Evolutionary conservation across 2,888 invertebrate species (phyloP), one percentile per base, ranked within the genome.

Genomic region (Carcina quercana): DNA sequence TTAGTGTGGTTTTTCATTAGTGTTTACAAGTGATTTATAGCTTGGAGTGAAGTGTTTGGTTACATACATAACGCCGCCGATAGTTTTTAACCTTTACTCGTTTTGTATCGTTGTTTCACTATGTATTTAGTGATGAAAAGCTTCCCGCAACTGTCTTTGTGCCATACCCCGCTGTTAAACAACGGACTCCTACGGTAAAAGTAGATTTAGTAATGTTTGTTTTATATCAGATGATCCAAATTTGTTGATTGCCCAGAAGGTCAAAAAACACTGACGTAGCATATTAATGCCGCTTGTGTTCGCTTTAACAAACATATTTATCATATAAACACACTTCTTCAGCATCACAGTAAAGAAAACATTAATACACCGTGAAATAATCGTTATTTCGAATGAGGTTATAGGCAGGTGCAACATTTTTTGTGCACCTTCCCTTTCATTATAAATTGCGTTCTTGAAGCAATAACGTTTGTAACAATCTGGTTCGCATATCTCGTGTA

Each of bases 1-100:
- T 76, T 75, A 72, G 78, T 82, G 82, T 82, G 79, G 62, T 74
- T 76, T 66, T 72, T 73, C 67, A 59, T 61, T 71, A 74, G 69
- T 80, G 76, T 79, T 76, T 76, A 73, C 64, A 56, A 69, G 60
- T 74, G 66, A 62, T 55, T n/a, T 59, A 68, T 67, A 60, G 73
- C 65, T 67, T 71, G 61, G 66, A 67, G 69, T 73, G 56, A 47
- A 69, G 67, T 78, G 79, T 82, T 80, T 79, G 75, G 74, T 72
- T 80, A 68, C 54, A 17, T 24, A 46, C 49, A 44, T 59, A 59
- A 55, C 62, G 65, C 69, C 56, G 67, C 75, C 70, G 74, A 76
- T 70, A 64, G 55, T 69, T 70, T 68, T 70, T 72, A 70, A 67
- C 63, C 63, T 71, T 75, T 71, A 53, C 61, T 61, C 62, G 55